Evolutionary conservation across 2,888 invertebrate genomes (phyloP).

Genomic region (Mesorhabditis sp.): DNA sequence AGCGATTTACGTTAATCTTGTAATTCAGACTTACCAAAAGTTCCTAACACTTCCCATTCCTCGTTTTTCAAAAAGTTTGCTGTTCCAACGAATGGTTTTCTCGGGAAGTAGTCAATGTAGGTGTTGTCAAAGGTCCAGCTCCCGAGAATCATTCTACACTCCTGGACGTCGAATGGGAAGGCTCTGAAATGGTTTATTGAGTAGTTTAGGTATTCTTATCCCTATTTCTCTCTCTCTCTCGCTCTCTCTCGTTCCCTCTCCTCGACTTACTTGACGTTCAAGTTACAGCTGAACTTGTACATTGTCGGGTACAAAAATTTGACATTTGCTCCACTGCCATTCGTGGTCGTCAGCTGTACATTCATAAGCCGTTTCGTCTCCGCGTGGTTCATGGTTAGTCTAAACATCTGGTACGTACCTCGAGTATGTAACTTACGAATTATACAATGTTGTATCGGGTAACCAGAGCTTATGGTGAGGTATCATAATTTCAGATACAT

Average conservation of each 20-base stretch:
- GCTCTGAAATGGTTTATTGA: slow-evolving; percentile 14
- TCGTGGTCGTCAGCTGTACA: slow-evolving; percentile 39
- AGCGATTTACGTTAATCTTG: not conserved
- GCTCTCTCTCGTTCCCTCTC: not conserved
- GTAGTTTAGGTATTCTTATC: not conserved
- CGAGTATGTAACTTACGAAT: slow-evolving; percentile 26
- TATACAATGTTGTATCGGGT: slow-evolving; percentile 48
- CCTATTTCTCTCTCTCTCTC: not conserved
- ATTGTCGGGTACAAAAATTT: slow-evolving; percentile 50
- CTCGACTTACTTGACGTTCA: slow-evolving; percentile 21
- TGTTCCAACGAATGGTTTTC: slow-evolving; percentile 41
- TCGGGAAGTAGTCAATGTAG: slow-evolving; percentile 46
- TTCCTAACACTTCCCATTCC: slow-evolving; percentile 47
- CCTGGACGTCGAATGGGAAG: slow-evolving; percentile 45
- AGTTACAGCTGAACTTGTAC: slow-evolving; percentile 42
- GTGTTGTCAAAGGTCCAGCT: slow-evolving; percentile 52
- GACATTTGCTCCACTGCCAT: slow-evolving; percentile 34
- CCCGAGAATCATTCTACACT: slow-evolving; percentile 42
- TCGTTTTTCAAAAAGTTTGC: slow-evolving; percentile 50
- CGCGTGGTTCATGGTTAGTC: slow-evolving; percentile 47
- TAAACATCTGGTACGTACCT: slow-evolving; percentile 13
- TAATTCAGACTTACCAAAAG: slow-evolving; percentile 24
- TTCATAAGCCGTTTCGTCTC: slow-evolving; percentile 41
- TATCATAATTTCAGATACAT: slow-evolving; percentile 41
- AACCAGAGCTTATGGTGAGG: slow-evolving; percentile 44